Evolutionary conservation across 2,113 vertebrate genomes (phyloP).

Genomic region (Coryphaenoides rupestris): DNA sequence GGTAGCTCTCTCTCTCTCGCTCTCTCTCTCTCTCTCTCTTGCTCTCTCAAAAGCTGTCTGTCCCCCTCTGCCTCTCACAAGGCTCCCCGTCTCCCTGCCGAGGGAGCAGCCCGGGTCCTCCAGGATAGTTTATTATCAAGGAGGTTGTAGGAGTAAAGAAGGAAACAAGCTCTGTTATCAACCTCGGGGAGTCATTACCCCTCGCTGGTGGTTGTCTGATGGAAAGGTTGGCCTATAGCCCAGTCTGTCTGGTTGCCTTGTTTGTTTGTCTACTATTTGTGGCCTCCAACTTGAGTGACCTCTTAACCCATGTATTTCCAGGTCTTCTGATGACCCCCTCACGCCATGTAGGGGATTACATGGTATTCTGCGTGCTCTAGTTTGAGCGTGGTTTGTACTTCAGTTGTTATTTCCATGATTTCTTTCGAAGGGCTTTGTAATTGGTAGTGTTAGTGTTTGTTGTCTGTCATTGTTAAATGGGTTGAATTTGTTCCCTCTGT

Average conservation of each 20-base stretch:
- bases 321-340: not conserved
- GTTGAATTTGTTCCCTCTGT: no score
- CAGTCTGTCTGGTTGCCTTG: constrained; percentile 13
- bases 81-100: constrained; percentile 33
- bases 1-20: constrained; percentile 26
- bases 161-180: constrained; percentile 58
- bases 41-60: not conserved
- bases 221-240: constrained; percentile 48
- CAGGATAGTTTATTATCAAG: constrained; percentile 43
- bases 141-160: constrained; percentile 44
- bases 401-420: no score
- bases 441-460: no score
- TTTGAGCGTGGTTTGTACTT: no score
- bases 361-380: no score
- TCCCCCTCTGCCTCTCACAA: not conserved
- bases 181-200: constrained; percentile 60
- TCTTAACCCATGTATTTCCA: no score
- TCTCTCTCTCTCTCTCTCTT: constrained; percentile 45
- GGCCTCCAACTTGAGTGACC: no score
- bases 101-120: constrained; percentile 31
- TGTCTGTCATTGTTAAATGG: no score
- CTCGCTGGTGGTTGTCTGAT: constrained; percentile 58
- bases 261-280: no score
- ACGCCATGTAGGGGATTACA: constrained; percentile 6
- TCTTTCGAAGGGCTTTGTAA: no score